Evolutionary conservation across 2,888 invertebrate genomes (phyloP).

Genomic region (Parnassius mnemosyne): DNA sequence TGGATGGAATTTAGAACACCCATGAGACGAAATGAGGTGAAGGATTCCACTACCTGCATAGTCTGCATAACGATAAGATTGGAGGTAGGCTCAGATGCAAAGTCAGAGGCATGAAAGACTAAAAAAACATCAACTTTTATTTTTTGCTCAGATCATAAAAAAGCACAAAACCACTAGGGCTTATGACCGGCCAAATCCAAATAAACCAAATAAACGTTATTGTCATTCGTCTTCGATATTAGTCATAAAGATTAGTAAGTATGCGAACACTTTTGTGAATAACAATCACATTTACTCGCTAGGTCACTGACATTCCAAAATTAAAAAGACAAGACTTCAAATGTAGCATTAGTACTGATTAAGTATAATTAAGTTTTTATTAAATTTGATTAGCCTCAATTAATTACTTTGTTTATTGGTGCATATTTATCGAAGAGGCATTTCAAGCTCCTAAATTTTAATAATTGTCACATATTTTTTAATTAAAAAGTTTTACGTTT

Average conservation of each 20-base stretch:
- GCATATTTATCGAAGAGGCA: neutral
- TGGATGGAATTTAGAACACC: too few species aligned
- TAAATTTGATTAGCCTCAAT: conserved; percentile 1
- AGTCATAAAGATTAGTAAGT: conserved; percentile 9
- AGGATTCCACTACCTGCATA: too few species aligned
- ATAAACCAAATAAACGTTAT: neutral
- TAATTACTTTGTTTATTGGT: conserved; percentile 1
- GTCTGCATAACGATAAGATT: too few species aligned
- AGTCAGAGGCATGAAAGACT: too few species aligned
- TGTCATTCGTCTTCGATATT: conserved; percentile 9
- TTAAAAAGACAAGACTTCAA: conserved; percentile 12
- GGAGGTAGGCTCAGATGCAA: too few species aligned
- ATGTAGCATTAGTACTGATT: neutral
- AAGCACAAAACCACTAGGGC: too few species aligned
- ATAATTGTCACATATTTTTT: too few species aligned
- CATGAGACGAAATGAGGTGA: too few species aligned
- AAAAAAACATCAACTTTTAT: too few species aligned
- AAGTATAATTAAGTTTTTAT: conserved; percentile 2
- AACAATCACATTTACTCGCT: conserved; percentile 6
- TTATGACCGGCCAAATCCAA: too few species aligned
- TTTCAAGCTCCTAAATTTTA: neutral
- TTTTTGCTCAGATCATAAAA: too few species aligned
- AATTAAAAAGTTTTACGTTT: too few species aligned
- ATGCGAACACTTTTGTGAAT: conserved; percentile 1
- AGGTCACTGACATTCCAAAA: conserved; percentile 20